A percentile compares a stretch with the other conserved stretches of the same genome.
Conservation (phyloP, 1,140 invertebrate genomes). For the Trypoxylus dichotomus region DNA sequence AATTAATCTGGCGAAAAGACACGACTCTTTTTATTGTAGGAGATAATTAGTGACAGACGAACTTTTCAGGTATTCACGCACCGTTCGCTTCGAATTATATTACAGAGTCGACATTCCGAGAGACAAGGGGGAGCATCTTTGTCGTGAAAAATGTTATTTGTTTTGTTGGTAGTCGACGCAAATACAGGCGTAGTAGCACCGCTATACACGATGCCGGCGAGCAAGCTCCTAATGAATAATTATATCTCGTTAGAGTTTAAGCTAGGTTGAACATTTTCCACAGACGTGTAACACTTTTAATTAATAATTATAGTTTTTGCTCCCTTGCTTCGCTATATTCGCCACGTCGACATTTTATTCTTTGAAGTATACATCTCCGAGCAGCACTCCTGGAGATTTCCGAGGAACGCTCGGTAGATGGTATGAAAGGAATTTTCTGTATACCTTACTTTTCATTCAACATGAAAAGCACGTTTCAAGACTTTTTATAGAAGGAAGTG, state of each 20-base stretch:
- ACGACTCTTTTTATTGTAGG: background rate
- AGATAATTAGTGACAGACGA: background rate
- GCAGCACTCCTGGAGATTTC: background rate
- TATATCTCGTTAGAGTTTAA: slow-evolving; percentile 21
- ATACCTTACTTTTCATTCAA: too few species aligned
- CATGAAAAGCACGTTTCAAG: too few species aligned
- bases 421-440: background rate
- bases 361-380: background rate
- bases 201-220: background rate
- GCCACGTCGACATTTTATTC: background rate
- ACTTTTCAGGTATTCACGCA: background rate
- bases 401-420: background rate
- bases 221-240: slow-evolving; percentile 7
- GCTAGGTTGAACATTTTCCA: slow-evolving; percentile 9
- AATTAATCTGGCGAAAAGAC: slow-evolving; percentile 16
- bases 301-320: slow-evolving; percentile 20
- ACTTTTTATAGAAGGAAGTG: too few species aligned
- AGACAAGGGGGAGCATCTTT: background rate
- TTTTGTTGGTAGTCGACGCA: background rate
- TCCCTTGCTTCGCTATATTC: background rate
- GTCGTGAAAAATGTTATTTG: slow-evolving; percentile 9
- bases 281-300: slow-evolving; percentile 18
- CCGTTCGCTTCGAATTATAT: background rate
- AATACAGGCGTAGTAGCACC: background rate
- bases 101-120: slow-evolving; percentile 1